A percentile compares a stretch with the other conserved stretches of the same genome.
phyloP scores from a whole-genome alignment of 2,797 vertebrate genomes.

The Esox masquinongy region DNA sequence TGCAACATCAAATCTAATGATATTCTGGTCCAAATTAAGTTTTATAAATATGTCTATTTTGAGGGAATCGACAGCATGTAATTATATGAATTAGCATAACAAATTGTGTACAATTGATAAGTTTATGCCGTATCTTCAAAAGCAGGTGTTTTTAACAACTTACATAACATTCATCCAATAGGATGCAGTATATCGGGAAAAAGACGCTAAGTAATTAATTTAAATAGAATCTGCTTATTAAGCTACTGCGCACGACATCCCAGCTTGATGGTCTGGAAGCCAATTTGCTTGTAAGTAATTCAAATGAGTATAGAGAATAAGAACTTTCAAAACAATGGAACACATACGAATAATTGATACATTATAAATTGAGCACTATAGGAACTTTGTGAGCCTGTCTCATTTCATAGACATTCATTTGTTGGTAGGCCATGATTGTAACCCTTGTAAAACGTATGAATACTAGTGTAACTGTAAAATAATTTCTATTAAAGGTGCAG shows the following conservation, averaged over 20 bases:
- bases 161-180: background rate
- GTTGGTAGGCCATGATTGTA: background rate
- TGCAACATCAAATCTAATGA: background rate
- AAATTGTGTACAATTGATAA: background rate
- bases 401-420: background rate
- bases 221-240: slow-evolving; percentile 25
- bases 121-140: background rate
- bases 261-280: slow-evolving; percentile 33
- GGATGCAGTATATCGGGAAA: background rate
- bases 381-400: background rate
- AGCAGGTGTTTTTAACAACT: background rate
- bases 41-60: background rate
- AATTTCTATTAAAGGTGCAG: too few species aligned
- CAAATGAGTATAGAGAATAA: background rate
- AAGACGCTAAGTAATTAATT: background rate
- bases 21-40: background rate
- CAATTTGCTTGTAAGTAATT: slow-evolving; percentile 54
- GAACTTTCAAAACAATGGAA: background rate
- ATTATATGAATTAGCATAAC: background rate
- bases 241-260: slow-evolving; percentile 44
- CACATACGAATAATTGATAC: background rate
- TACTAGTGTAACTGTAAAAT: background rate
- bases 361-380: background rate
- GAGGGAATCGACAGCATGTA: background rate
- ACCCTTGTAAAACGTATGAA: background rate